phyloP scores from a whole-genome alignment of 2,888 invertebrate species.

The Macrosiphum euphorbiae region DNA sequence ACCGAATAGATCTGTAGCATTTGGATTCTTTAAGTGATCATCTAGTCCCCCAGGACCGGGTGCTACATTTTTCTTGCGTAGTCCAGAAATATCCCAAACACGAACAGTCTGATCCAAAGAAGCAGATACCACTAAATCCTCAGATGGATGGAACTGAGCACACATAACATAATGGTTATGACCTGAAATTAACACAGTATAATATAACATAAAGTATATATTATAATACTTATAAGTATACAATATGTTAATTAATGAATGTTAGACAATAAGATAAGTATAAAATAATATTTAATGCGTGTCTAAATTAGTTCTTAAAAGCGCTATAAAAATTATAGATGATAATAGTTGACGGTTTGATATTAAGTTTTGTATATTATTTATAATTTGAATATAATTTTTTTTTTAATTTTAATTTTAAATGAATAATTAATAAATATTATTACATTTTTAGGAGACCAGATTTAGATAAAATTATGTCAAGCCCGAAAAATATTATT shows the following conservation, averaged over 20 bases:
- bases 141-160: constrained; percentile 96
- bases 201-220: neutral
- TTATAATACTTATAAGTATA: too few relatives aligned
- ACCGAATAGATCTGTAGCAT: constrained; percentile 94
- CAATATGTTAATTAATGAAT: neutral
- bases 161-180: constrained; percentile 99
- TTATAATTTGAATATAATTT: neutral
- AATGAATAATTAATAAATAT: neutral
- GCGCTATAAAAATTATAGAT: neutral
- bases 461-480: neutral
- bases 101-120: constrained; percentile 98
- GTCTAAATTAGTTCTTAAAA: neutral
- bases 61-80: constrained; percentile 97
- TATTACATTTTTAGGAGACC: neutral
- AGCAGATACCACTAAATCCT: constrained; percentile 97
- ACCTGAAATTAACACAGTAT: constrained; percentile 72
- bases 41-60: constrained; percentile 93
- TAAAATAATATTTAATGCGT: neutral
- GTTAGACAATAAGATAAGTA: neutral
- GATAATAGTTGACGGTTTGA: neutral
- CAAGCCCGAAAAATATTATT: neutral
- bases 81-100: constrained; percentile 97
- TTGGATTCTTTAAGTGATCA: constrained; percentile 85
- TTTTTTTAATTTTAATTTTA: too few relatives aligned
- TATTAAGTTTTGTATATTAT: neutral